Evolutionary conservation across 2,113 vertebrate species (phyloP).

Genomic region (Periophthalmus modestus): DNA sequence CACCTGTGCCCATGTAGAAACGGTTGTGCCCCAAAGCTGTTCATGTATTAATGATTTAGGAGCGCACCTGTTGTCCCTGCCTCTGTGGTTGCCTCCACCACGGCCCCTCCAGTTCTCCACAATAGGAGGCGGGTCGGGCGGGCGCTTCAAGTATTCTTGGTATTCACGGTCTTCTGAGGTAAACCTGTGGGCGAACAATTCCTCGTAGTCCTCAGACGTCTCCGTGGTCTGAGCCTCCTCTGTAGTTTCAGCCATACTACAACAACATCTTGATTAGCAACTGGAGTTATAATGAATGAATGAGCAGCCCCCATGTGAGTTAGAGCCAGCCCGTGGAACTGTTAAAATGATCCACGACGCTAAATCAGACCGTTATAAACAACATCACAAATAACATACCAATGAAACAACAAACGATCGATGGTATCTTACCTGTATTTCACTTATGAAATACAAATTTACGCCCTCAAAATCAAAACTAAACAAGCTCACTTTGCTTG

Average conservation of each 20-base stretch:
- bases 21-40: background rate
- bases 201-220: slow-evolving; percentile 75
- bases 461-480: background rate
- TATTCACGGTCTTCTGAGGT: slow-evolving; percentile 83
- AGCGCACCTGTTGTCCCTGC: slow-evolving; percentile 79
- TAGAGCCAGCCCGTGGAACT: background rate
- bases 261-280: background rate
- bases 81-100: slow-evolving; percentile 81
- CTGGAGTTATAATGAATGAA: background rate
- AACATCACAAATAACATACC: accelerated
- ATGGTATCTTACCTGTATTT: background rate
- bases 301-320: background rate
- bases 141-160: slow-evolving; percentile 82
- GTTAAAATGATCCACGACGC: background rate
- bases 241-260: slow-evolving; percentile 78
- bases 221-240: slow-evolving; percentile 41
- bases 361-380: too few relatives aligned
- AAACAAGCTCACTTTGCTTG: background rate
- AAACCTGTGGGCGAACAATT: slow-evolving; percentile 85
- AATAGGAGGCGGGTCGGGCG: slow-evolving; percentile 82
- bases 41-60: background rate
- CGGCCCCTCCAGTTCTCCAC: slow-evolving; percentile 87
- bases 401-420: background rate
- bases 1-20: background rate
- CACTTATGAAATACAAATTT: background rate